phyloP scores from a whole-genome alignment of 2,113 vertebrate species.

The Monopterus albus region DNA sequence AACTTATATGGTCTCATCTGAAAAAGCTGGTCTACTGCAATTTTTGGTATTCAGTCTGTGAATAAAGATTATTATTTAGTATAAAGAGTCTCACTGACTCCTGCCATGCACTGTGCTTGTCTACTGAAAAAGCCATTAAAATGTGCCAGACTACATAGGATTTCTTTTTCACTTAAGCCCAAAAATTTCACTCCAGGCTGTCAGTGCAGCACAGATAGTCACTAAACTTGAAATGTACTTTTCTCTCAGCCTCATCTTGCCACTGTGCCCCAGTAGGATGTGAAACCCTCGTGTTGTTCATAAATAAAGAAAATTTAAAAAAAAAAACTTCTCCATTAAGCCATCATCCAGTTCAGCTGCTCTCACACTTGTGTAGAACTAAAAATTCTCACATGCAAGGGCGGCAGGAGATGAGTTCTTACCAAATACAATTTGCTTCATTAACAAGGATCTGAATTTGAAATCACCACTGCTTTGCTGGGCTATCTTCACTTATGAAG shows the following conservation, averaged over 20 bases:
- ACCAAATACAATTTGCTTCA: conserved; percentile 57
- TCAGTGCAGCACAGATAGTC: conserved; percentile 31
- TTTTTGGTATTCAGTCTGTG: conserved; percentile 8
- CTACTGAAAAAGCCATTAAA: conserved; percentile 44
- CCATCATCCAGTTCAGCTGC: conserved; percentile 55
- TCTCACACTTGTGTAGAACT: conserved; percentile 51
- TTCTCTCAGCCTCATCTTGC: conserved; percentile 25
- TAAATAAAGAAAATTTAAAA: conserved; percentile 45
- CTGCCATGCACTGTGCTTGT: conserved; percentile 14
- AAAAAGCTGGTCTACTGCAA: not conserved
- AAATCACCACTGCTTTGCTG: not conserved
- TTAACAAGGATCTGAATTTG: conserved; percentile 30
- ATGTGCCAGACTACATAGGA: conserved; percentile 10
- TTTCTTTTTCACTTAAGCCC: not conserved
- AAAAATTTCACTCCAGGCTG: conserved; percentile 28
- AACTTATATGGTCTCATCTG: not conserved
- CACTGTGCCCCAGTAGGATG: conserved; percentile 33
- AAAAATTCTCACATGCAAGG: conserved; percentile 62
- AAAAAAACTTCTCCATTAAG: conserved; percentile 69
- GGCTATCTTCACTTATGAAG: not conserved
- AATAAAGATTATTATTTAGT: conserved; percentile 2
- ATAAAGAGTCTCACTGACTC: conserved; percentile 5
- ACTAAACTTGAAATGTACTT: conserved; percentile 50
- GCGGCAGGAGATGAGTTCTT: conserved; percentile 48
- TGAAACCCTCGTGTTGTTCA: conserved; percentile 49